Base-by-base conservation (phyloP, 2,113 vertebrate species). In the Perca schrenkii region DNA sequence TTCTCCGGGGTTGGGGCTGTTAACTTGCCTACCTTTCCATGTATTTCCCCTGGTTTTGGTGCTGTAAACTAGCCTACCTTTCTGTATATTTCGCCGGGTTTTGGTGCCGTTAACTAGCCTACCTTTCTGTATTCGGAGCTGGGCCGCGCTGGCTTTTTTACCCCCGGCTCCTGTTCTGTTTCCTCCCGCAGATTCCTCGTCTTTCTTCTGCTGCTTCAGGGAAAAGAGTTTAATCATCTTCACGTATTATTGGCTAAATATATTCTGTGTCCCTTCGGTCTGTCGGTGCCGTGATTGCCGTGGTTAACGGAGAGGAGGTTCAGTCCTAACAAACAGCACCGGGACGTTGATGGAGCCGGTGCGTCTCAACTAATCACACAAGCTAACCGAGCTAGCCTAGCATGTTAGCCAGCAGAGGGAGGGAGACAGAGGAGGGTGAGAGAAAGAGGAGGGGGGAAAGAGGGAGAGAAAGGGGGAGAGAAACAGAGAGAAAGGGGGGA, bases 171-270 rank as follows among this genome's bases (percentile, higher is more conserved):
- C 97, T 86, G 96, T 95, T 91, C 97, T 94, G 95, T 97, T 96
- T 89, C 96, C 97, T 91, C 98, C 97, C 62, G 97, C 97, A 92
- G 97, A 98, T 95, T 99, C 97, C 95, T 98, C 98, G 96, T 99
- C 98, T 95, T 98, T 99, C 96, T 99, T 99, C 96, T 99, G 97
- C 95, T 99, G 97, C 93, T 99, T 99, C 84, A 99, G 94, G 85
- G 97, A 97, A 95, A 99, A 99, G 77, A 99, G 97, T 95, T 98
- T 99, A 96, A 99, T 98, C 97, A 98, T 98, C 89, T 95, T 95
- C 90, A 92, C 36, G 36, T 40, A 8, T 40, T 40, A 40, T 40
- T 40, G 7, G 36, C 36, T 40, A 40, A 40, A 8, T 40, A 8
- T 40, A 40, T 8, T 40, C 36, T 34, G 4, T 34, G 62, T 43